Percentiles rank a stretch among this genome's conserved stretches.
phyloP scores from a whole-genome alignment of 2,113 vertebrate genomes.

The Promerops cafer region DNA sequence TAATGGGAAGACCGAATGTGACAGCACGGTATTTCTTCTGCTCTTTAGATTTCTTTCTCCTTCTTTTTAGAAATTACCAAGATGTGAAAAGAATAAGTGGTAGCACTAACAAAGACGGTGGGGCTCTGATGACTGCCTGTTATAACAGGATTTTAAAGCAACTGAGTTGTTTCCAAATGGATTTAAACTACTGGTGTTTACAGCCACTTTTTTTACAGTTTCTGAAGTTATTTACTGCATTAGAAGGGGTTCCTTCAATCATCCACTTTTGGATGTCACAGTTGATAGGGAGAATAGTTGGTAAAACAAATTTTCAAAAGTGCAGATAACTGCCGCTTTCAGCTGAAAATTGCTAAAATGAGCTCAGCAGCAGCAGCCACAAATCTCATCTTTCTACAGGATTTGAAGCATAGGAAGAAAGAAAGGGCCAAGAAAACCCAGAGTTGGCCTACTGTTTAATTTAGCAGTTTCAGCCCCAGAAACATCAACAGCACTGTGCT shows the following conservation, averaged over 20 bases:
- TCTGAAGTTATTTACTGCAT: neutral
- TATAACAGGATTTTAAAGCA: conserved; percentile 29
- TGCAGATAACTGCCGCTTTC: conserved; percentile 12
- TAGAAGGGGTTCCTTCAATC: neutral
- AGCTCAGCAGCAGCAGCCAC: neutral
- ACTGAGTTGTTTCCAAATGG: conserved; percentile 13
- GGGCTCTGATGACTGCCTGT: neutral
- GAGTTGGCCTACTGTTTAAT: neutral
- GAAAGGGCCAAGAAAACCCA: neutral
- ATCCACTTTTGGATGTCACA: conserved; percentile 36
- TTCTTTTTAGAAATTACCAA: neutral
- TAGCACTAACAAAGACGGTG: neutral
- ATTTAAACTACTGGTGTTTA: conserved; percentile 23
- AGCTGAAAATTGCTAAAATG: conserved; percentile 27
- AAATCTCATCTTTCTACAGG: neutral
- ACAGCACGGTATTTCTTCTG: neutral
- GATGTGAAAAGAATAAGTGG: neutral
- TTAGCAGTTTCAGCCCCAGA: conserved; percentile 25
- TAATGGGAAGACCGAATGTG: neutral
- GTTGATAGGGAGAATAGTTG: neutral
- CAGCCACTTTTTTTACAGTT: neutral
- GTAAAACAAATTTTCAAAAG: neutral
- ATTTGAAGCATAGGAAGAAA: neutral
- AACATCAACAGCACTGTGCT: conserved; percentile 4
- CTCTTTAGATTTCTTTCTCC: neutral